Base-by-base conservation (phyloP, 2,113 vertebrate species). In the Limnothrissa miodon region DNA sequence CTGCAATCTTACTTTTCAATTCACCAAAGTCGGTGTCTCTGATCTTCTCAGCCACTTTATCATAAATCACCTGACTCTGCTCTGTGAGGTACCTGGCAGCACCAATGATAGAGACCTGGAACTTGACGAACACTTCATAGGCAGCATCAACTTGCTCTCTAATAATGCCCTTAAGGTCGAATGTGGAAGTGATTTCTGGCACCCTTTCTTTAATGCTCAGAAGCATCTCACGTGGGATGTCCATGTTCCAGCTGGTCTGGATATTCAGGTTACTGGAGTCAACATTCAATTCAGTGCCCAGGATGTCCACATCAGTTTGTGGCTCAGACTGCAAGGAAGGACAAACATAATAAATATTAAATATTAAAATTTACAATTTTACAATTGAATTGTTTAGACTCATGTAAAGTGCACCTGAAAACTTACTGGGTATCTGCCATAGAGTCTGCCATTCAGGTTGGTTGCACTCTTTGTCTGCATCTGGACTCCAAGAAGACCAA, bases 161-260 rank as follows among this genome's bases (percentile, higher is more conserved):
- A 39, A 96, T 87, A 0, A 85, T 86, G 79, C 89, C 83, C 78
- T 90, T 93, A 51, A 95, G 82, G 62, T 93, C 94, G 51, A 94
- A 42, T 23, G 93, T 81, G 70, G 85, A 83, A 1, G 90, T 90
- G n/a, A 93, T 92, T 84, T 81, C 87, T 45, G 95, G 95, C 36
- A 96, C 87, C 19, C 90, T 94, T 80, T 93, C 91, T 88, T 95
- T 95, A 0, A 96, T 66, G 42, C 89, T 89, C n/a, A 87, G 81
- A 82, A 96, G 90, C 80, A 97, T 85, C 59, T 95, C 90, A 78
- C 91, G 90, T 4, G 91, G 91, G 81, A 95, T 93, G 82, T 95
- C 94, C 78, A 94, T 93, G 45, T 96, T 95, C 96, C 96, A 97
- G 83, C 92, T 93, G 78, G 94, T 89, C 88, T 95, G 94, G 79